Evolutionary conservation across 2,797 vertebrate genomes (phyloP).

Genomic region (Ctenopoma multispine): DNA sequence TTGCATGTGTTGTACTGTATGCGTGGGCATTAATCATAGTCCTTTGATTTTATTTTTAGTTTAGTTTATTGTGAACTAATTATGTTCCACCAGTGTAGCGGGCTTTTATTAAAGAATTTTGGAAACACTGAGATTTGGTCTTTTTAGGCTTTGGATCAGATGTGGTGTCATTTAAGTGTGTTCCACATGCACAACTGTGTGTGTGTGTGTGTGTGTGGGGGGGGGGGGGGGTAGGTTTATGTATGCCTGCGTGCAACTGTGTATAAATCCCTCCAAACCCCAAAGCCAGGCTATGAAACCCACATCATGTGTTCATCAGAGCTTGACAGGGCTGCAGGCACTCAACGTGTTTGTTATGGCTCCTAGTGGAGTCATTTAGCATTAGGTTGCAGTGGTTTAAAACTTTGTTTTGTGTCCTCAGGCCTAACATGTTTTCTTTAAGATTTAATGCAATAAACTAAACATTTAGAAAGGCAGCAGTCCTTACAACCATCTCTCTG

Average conservation of each 20-base stretch:
- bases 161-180: neutral
- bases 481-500: constrained; percentile 7
- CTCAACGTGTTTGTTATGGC: constrained; percentile 51
- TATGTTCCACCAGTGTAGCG: no score
- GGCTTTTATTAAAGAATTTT: neutral
- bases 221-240: neutral
- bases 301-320: constrained; percentile 58
- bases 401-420: constrained; percentile 22
- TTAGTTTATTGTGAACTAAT: neutral
- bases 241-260: constrained; percentile 13
- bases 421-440: constrained; percentile 33
- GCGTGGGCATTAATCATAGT: neutral
- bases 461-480: constrained; percentile 45
- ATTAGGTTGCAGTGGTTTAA: constrained; percentile 48
- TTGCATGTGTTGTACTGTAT: neutral
- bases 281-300: constrained; percentile 45
- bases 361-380: constrained; percentile 52
- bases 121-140: neutral
- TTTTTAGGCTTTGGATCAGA: neutral
- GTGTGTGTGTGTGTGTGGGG: constrained; percentile 2
- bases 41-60: neutral
- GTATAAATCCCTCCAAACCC: constrained; percentile 32
- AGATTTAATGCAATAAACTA: constrained; percentile 33
- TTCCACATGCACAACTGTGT: neutral
- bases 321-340: constrained; percentile 49